phyloP scores from a whole-genome alignment of 2,797 vertebrate genomes.

The Vireo griseus region DNA sequence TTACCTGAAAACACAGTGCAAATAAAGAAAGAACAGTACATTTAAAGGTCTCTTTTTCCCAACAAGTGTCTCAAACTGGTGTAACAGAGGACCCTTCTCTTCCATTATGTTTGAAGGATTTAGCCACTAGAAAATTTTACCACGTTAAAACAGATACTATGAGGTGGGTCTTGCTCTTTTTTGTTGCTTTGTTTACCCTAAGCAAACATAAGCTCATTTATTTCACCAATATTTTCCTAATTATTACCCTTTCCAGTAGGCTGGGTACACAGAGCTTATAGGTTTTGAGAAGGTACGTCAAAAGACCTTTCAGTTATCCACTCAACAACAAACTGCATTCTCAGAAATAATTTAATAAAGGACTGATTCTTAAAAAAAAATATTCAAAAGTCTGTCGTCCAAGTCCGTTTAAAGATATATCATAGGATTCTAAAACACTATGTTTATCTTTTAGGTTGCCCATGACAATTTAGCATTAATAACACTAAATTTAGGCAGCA shows the following conservation, averaged over 20 bases:
- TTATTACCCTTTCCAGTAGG: neutral
- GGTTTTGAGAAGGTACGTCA: neutral
- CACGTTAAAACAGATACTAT: neutral
- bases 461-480: neutral
- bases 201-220: neutral
- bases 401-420: neutral
- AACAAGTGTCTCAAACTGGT: neutral
- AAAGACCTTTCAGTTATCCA: neutral
- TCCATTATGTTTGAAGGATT: neutral
- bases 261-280: fast-evolving
- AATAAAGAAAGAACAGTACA: neutral
- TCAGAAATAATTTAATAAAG: neutral
- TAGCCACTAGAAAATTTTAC: neutral
- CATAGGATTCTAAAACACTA: neutral
- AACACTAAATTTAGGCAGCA: neutral
- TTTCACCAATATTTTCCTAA: neutral
- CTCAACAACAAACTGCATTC: neutral
- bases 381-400: neutral
- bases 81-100: neutral
- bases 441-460: neutral
- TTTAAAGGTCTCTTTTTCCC: neutral
- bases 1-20: neutral
- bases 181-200: neutral
- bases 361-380: neutral
- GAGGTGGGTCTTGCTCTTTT: neutral